phyloP scores from a whole-genome alignment of 2,888 invertebrate genomes.

The Celastrina argiolus region DNA sequence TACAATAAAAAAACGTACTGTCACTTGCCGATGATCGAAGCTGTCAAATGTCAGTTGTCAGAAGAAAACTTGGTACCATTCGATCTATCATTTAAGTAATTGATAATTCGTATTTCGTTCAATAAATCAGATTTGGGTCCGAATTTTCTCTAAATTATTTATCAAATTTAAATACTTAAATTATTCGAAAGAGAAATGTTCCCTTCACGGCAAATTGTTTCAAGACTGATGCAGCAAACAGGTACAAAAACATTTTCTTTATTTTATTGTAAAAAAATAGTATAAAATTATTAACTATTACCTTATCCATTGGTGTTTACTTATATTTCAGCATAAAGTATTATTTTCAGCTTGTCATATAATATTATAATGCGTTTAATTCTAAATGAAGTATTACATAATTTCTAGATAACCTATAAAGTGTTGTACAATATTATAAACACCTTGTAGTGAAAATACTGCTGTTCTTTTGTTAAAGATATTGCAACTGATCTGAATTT shows the following conservation, averaged over 20 bases:
- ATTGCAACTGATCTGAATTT: background rate
- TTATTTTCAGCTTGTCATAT: background rate
- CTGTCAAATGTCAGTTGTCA: no score
- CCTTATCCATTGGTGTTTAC: constrained; percentile 16
- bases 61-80: no score
- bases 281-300: background rate
- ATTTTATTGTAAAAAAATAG: background rate
- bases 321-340: background rate
- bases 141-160: background rate
- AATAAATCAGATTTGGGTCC: background rate
- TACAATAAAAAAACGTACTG: no score
- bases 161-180: background rate
- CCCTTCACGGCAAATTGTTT: constrained; percentile 52
- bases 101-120: background rate
- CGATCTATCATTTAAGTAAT: no score
- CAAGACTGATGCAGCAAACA: constrained; percentile 59
- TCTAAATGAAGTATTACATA: constrained; percentile 19
- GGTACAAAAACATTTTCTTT: constrained; percentile 42
- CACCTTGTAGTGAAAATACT: background rate
- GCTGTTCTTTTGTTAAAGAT: background rate
- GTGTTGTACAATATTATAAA: background rate
- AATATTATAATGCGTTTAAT: background rate
- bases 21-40: no score
- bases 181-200: constrained; percentile 44
- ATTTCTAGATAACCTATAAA: constrained; percentile 21